Conservation (phyloP, 2,888 invertebrate genomes). For the Mantis religiosa region DNA sequence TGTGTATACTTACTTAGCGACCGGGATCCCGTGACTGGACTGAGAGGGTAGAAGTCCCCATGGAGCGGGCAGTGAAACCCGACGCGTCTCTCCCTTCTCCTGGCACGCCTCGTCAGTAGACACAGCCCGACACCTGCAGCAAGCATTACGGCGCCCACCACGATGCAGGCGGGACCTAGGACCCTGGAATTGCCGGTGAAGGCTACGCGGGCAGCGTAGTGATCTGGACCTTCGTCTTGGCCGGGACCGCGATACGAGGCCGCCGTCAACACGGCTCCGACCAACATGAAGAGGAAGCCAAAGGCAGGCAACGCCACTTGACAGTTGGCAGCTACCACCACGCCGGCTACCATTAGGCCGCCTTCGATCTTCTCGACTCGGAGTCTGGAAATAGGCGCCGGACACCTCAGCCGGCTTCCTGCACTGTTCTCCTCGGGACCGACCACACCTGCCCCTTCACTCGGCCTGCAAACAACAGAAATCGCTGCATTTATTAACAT, state of each 20-base stretch:
- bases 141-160: constrained; percentile 69
- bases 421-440: constrained; percentile 28
- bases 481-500: too few species aligned
- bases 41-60: constrained; percentile 72
- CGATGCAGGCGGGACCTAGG: constrained; percentile 69
- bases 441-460: constrained; percentile 46
- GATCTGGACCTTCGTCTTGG: constrained; percentile 66
- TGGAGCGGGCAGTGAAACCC: constrained; percentile 75
- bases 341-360: constrained; percentile 70
- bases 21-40: constrained; percentile 56
- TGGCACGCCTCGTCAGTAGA: constrained; percentile 62
- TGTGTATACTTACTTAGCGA: background rate
- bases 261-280: constrained; percentile 68
- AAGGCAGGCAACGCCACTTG: constrained; percentile 73
- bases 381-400: constrained; percentile 63
- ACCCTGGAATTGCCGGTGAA: constrained; percentile 71
- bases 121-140: constrained; percentile 62
- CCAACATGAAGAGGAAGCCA: constrained; percentile 70
- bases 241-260: constrained; percentile 52
- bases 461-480: constrained; percentile 46
- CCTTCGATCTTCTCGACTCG: constrained; percentile 74
- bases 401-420: constrained; percentile 47
- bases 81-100: constrained; percentile 61
- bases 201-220: constrained; percentile 66
- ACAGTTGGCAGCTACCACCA: constrained; percentile 72